Evolutionary conservation across 2,888 invertebrate genomes (phyloP), one percentile per base, ranked within the genome.

Genomic region (Caenorhabditis sp.): DNA sequence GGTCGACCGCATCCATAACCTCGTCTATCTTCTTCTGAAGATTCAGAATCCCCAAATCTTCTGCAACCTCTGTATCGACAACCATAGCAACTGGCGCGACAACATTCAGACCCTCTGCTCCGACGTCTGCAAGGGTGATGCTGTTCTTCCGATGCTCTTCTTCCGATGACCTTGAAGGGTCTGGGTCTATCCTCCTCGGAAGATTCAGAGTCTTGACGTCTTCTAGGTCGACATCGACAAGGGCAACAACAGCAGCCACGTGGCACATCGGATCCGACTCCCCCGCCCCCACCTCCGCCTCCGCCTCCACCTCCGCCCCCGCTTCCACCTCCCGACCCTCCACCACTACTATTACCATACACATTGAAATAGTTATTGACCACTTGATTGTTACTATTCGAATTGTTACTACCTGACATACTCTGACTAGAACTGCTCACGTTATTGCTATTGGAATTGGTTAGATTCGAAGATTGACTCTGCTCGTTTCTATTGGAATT

Each of bases 311-410:
- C n/a, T n/a, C n/a, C n/a, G n/a, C n/a, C n/a, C n/a, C n/a, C n/a
- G n/a, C n/a, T n/a, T n/a, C n/a, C n/a, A n/a, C 59, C 38, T 5
- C 28, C 24, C 7, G 41, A 22, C 12, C 47, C 26, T 1, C 54
- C 28, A 41, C 73, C 24, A 31, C 63, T 54, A 51, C 56, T 47
- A 56, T 26, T 68, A 10, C 75, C 75, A 19, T 75, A 75, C 16
- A 75, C 58, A 19, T 47, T 75, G 12, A 75, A 49, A 59, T 75
- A 75, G 16, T 75, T 75, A 16, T 44, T 75, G 1, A 75, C 66
- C 24, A 68, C 58, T 6, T 75, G 54, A 49, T 75, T 75, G 47
- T 75, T 75, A 31, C 75, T 75, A 35, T 75, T 75, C 0, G 24
- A 47, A 58, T 75, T 75, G 38, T 75, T 75, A 58, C 44, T 68